Base-by-base conservation (phyloP, 2,797 vertebrate species). In the Amblyraja radiata region DNA sequence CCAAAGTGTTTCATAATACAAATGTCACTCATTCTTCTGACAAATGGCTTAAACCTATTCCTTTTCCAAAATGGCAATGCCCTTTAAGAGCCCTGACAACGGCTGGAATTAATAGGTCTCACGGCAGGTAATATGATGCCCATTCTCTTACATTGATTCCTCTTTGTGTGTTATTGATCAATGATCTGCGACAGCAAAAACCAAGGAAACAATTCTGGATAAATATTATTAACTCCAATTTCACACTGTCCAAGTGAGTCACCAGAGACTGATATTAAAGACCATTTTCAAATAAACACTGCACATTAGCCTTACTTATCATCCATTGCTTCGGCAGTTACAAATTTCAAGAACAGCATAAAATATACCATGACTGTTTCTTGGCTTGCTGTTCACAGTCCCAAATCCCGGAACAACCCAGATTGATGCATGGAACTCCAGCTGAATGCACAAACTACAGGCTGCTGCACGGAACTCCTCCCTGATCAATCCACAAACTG, bases 171-270 rank as follows among this genome's bases (percentile, higher is more conserved):
- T 21, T 79, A 79, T 79, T 79, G 78, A 79, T 79, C 78, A 14
- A 16, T 79, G 78, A 79, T 39, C 36, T 32, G 18, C 32, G 32
- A 79, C 32, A 79, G 78, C 18, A 18, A 36, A 16, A 21, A 79
- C 10, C 78, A 6, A 21, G 78, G 32, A 79, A 79, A 79, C 78
- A 39, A 79, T 79, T 79, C 13, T 28, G 32, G 32, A 79, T 79
- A 79, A 79, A 79, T 79, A 39, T 79, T 79, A 79, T 79, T 79
- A 79, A 39, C 78, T 79, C 78, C 78, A 79, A 39, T 79, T 79
- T 79, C 78, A 79, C 78, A 79, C 32, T 79, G 78, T 79, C 77
- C 78, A 39, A 79, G 36, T 18, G 21, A 79, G 78, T 79, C 78
- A 79, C 78, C 78, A 79, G 77, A 32, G 77, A 78, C 77, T 32